Evolutionary conservation across 2,797 vertebrate species (phyloP), one percentile per base, ranked within the genome.

Genomic region (Odontamblyopus lacepedii): DNA sequence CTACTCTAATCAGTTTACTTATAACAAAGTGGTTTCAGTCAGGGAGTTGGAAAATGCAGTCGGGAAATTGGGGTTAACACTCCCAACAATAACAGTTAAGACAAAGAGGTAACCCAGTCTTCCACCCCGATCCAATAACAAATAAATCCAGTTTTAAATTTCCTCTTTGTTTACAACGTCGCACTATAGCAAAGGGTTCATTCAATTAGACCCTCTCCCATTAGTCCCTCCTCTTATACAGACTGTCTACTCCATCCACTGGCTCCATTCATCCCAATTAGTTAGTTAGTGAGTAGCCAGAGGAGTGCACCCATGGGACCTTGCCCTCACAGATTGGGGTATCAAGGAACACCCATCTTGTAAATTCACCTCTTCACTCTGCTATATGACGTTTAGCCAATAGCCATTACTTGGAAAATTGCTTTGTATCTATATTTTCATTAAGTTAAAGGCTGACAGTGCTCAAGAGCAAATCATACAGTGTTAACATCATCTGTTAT

Each of bases 161-260:
- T 78, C 86, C 76, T 79, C 67, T 71, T 66, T 89, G 82, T 89
- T 89, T 88, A 86, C 67, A 66, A 78, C 80, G 77, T 85, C 81
- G 78, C 75, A 84, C 78, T 83, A 75, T 71, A 79, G 76, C 60
- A 84, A 76, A 84, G 70, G 77, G 59, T 83, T 91, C 77, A 92
- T 91, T 93, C 84, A 89, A 92, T 93, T 90, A 91, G 18, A 32
- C 70, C 56, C 63, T 78, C 79, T 82, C 74, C 71, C 75, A 82
- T 84, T 83, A 8, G 62, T 72, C 77, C 65, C 68, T 79, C 77
- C 72, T 80, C 80, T 81, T 78, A 72, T 82, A 72, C 73, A 80
- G 75, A 81, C 84, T 69, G 78, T 90, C 88, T 87, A 78, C 71
- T 72, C 84, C 72, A 64, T 55, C 51, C 35, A 53, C 67, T 19